Percentiles rank a stretch among this genome's conserved stretches.
Evolutionary conservation across 2,797 vertebrate species (phyloP).

Genomic region (Pempheris klunzingeri): DNA sequence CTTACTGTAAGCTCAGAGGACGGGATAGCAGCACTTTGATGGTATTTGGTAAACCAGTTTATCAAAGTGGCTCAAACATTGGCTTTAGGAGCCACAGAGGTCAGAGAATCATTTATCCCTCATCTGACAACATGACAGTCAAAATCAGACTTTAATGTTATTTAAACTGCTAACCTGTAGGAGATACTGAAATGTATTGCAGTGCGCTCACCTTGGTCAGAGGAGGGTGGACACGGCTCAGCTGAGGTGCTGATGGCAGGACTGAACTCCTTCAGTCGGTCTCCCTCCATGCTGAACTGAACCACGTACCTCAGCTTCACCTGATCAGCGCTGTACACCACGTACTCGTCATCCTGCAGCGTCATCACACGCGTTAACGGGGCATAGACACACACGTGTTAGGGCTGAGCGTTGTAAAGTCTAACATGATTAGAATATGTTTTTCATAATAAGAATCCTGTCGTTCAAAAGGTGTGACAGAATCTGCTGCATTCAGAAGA

Average conservation of each 20-base stretch:
- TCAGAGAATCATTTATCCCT: not conserved
- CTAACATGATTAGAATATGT: not conserved
- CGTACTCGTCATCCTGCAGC: conserved; percentile 90
- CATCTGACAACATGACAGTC: not conserved
- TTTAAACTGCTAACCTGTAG: not conserved
- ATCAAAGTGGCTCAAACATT: not conserved
- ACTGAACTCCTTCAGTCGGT: conserved; percentile 84
- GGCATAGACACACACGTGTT: not conserved
- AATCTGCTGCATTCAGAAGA: not conserved
- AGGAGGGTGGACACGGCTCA: conserved; percentile 22
- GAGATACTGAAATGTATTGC: not conserved
- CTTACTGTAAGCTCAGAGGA: not conserved
- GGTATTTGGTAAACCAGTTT: not conserved
- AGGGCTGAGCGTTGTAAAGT: not conserved
- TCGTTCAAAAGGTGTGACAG: not conserved
- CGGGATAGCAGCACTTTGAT: not conserved
- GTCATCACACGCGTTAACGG: not conserved
- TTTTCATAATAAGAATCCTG: too few relatives aligned
- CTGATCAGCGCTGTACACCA: conserved; percentile 90
- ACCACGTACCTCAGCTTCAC: conserved; percentile 90
- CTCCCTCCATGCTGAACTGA: conserved; percentile 83
- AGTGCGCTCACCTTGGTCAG: conserved; percentile 40
- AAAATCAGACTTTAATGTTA: not conserved
- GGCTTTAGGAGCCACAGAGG: not conserved
- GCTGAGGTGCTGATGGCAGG: conserved; percentile 56